Conservation (phyloP, 2,113 vertebrate genomes). For the Ahaetulla prasina region DNA sequence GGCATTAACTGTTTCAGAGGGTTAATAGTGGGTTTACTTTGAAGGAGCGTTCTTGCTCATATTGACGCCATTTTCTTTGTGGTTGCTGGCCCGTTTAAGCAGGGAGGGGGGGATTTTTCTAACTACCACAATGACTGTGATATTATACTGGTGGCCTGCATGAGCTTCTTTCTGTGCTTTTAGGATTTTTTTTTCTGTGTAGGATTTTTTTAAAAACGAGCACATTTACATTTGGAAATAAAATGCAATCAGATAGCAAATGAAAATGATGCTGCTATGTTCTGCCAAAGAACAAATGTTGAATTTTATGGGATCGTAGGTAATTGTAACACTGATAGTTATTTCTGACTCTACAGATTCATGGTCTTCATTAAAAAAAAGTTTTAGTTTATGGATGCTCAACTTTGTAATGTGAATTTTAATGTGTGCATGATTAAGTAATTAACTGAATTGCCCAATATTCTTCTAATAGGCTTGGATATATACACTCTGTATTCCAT, state of each 20-base stretch:
- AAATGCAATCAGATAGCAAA: neutral
- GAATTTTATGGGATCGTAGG: neutral
- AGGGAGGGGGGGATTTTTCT: neutral
- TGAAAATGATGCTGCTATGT: neutral
- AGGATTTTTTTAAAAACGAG: neutral
- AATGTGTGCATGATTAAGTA: neutral
- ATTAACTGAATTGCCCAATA: neutral
- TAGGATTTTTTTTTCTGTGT: neutral
- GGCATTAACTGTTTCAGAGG: constrained; percentile 24
- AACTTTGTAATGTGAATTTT: neutral
- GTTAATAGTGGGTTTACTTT: constrained; percentile 39
- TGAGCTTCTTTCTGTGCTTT: constrained; percentile 2
- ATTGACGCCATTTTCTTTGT: constrained; percentile 28
- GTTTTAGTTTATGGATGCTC: neutral
- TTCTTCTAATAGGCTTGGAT: neutral
- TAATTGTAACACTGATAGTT: neutral
- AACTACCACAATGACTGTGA: constrained; percentile 8
- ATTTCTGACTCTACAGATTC: neutral
- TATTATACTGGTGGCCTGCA: neutral
- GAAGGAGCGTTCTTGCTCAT: constrained; percentile 9
- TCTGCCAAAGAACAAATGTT: neutral
- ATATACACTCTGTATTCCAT: neutral
- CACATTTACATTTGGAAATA: neutral
- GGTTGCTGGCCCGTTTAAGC: constrained; percentile 9
- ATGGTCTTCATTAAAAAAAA: neutral